Evolutionary conservation across 2,797 vertebrate genomes (phyloP), one percentile per base, ranked within the genome.

Genomic region (Mormyrus hasselquistii): DNA sequence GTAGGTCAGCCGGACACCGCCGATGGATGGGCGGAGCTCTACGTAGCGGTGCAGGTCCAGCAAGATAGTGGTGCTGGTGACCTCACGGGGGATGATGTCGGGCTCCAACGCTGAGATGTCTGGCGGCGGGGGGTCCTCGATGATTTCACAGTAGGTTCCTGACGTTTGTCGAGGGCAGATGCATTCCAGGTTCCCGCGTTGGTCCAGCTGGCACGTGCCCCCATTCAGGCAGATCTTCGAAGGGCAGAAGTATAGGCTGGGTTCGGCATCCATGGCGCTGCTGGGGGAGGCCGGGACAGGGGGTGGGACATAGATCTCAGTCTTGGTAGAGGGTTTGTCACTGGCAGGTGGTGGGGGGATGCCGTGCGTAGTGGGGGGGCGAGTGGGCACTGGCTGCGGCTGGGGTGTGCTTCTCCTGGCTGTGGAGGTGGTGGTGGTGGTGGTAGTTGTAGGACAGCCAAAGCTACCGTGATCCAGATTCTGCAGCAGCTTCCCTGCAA

Each of bases 1-100:
- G 91, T 98, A 99, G 59, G 97, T 99, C 90, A 99, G 92, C 79
- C 96, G 97, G 89, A 99, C 97, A 49, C 97, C 97, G 12, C 95
- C 96, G 88, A 98, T 96, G 91, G 97, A 95, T 0, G 93, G 94
- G 0, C 94, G 93, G 38, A 94, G 95, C 92, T 96, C 94, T 4
- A 97, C 90, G 89, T 97, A 98, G 89, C 93, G 96, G 88, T 97
- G 97, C 84, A 99, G 93, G 89, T 97, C 97, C 79, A 99, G 96
- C 3, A 96, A 96, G 90, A 96, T 94, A 25, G 96, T 95, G 0
- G 96, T 96, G 89, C 94, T 91, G 0, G 95, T 96, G 84, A 93
- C 93, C 16, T 93, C 90, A 38, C 92, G 92, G 84, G 93, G 94
- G 90, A 90, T 93, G 88, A 95, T 94, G 88, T 89, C 82, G 6